phyloP scores from a whole-genome alignment of 23 tunicate species.

The Trididemnum nubilum region DNA sequence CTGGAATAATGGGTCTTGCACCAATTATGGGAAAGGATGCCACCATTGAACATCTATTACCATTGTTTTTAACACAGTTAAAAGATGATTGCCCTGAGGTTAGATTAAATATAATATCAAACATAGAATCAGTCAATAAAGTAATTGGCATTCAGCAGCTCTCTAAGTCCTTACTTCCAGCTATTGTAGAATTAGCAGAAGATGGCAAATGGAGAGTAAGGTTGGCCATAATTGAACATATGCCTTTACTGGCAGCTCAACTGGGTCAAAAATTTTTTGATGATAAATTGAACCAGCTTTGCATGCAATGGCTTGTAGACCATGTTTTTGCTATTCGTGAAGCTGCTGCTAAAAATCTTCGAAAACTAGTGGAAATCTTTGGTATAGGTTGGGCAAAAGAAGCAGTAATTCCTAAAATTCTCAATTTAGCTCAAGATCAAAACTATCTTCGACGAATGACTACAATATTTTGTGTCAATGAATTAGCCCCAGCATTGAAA shows the following conservation, averaged over 20 bases:
- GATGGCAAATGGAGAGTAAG: constrained; percentile 98
- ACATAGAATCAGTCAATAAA: constrained; percentile 93
- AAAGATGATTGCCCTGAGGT: constrained; percentile 99
- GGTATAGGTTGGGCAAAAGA: constrained; percentile 97
- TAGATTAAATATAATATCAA: constrained; percentile 93
- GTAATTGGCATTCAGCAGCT: constrained; percentile 98
- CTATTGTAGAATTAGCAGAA: constrained; percentile 96
- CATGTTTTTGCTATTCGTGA: constrained; percentile 99
- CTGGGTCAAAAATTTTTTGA: constrained; percentile 96
- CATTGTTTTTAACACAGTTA: constrained; percentile 82
- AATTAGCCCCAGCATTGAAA: constrained; percentile 55
- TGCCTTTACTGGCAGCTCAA: constrained; percentile 97
- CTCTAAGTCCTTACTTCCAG: constrained; percentile 94
- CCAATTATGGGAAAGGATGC: constrained; percentile 92
- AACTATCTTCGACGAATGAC: constrained; percentile 95
- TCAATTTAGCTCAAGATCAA: constrained; percentile 92
- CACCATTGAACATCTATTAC: constrained; percentile 92
- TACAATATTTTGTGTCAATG: constrained; percentile 90
- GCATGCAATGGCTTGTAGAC: constrained; percentile 98
- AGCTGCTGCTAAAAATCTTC: constrained; percentile 89
- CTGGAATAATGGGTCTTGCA: constrained; percentile 91
- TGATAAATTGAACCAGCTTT: constrained; percentile 82
- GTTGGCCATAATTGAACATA: constrained; percentile 97
- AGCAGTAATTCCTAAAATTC: constrained; percentile 86
- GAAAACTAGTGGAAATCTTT: constrained; percentile 90